Conservation (phyloP, 1,140 invertebrate genomes). For the Stegodyphus dumicola region DNA sequence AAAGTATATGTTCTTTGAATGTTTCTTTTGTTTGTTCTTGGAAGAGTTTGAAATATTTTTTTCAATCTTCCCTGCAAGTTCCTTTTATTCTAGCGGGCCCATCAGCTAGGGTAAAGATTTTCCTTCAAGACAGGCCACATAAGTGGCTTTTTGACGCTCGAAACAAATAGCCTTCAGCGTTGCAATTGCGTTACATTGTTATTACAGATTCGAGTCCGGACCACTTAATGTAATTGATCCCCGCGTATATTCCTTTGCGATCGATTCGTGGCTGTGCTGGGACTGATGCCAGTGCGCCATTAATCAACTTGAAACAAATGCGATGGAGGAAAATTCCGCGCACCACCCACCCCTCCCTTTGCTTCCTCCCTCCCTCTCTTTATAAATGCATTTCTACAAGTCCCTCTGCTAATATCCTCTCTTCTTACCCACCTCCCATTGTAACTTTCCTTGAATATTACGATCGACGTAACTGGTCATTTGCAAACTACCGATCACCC, state of each 20-base stretch:
- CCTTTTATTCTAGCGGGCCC: no score
- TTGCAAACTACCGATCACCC: conserved; percentile 46
- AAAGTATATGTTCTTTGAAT: no score
- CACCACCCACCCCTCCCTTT: conserved; percentile 2
- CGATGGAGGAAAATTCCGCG: not conserved
- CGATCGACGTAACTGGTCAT: conserved; percentile 29
- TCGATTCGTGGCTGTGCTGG: conserved; percentile 37
- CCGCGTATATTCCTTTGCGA: conserved; percentile 39
- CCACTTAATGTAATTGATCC: conserved; percentile 61
- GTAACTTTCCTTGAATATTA: conserved; percentile 36
- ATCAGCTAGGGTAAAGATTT: not conserved
- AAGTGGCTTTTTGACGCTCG: conserved; percentile 58
- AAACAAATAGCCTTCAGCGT: conserved; percentile 61
- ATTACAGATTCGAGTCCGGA: conserved; percentile 59
- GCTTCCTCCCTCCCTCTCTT: conserved; percentile 16
- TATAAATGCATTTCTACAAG: conserved; percentile 43
- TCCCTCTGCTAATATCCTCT: not conserved
- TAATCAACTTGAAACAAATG: conserved; percentile 61
- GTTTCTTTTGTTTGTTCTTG: no score
- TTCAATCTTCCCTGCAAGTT: no score
- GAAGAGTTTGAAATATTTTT: no score
- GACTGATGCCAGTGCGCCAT: conserved; percentile 53
- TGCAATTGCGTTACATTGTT: conserved; percentile 61
- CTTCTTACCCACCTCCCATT: not conserved
- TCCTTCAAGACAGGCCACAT: conserved; percentile 28